phyloP scores from a whole-genome alignment of 2,797 vertebrate species.

The Gorsachius magnificus region DNA sequence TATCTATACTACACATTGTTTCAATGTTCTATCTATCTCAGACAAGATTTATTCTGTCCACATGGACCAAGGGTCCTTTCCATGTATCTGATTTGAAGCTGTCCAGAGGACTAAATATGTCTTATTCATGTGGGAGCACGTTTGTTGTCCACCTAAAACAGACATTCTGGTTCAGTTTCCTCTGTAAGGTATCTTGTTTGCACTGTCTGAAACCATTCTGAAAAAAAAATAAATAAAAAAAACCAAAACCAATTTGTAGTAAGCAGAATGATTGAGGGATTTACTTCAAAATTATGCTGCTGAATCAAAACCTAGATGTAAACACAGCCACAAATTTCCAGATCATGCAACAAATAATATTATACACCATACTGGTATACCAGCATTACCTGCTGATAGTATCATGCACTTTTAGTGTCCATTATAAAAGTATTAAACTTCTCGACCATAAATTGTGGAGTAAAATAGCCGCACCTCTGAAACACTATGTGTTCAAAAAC shows the following conservation, averaged over 20 bases:
- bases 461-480: not conserved
- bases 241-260: not conserved
- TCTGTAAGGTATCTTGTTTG: not conserved
- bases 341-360: not conserved
- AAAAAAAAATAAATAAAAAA: not conserved
- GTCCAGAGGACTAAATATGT: not conserved
- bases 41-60: not conserved
- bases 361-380: not conserved
- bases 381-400: not conserved
- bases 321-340: not conserved
- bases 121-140: not conserved
- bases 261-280: not conserved
- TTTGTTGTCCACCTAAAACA: not conserved
- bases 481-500: not conserved
- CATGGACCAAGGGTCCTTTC: not conserved
- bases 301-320: not conserved
- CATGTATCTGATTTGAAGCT: not conserved
- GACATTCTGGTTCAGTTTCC: not conserved
- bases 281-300: not conserved
- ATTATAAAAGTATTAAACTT: not conserved
- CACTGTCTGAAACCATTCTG: not conserved
- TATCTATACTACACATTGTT: not conserved
- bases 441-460: not conserved
- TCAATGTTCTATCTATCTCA: not conserved
- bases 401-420: not conserved